Conservation (phyloP, 92 coral and sea anemone genomes). For the Siderastrea siderea region DNA sequence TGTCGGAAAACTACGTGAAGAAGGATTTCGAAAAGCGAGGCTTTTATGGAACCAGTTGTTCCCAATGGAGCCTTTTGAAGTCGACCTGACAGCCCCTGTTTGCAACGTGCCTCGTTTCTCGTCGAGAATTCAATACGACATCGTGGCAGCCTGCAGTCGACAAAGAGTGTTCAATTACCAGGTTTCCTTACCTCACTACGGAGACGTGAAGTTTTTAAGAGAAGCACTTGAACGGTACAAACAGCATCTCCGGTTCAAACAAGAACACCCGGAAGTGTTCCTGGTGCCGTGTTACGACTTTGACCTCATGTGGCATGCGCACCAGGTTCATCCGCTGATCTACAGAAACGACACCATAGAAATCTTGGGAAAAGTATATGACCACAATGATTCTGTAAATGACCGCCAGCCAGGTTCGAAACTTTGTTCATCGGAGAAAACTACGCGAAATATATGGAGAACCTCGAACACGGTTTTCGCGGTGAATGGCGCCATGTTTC, state of each 20-base stretch:
- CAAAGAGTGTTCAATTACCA: constrained; percentile 59
- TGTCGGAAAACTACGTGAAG: background rate
- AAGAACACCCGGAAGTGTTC: constrained; percentile 43
- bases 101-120: background rate
- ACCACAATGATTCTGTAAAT: constrained; percentile 68
- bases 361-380: constrained; percentile 45
- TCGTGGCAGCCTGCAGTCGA: constrained; percentile 50
- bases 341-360: constrained; percentile 51
- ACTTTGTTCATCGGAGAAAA: constrained; percentile 48
- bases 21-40: constrained; percentile 5
- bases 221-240: constrained; percentile 43
- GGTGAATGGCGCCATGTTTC: constrained; percentile 68
- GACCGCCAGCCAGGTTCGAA: constrained; percentile 62
- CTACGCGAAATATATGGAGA: constrained; percentile 46
- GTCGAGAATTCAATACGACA: constrained; percentile 49
- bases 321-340: constrained; percentile 63
- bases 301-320: constrained; percentile 78
- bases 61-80: constrained; percentile 68
- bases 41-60: constrained; percentile 55
- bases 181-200: constrained; percentile 66
- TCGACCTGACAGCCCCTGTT: constrained; percentile 62
- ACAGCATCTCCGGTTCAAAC: constrained; percentile 28
- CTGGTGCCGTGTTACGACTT: constrained; percentile 74
- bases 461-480: constrained; percentile 29
- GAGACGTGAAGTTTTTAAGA: constrained; percentile 30